Base-by-base conservation (phyloP, 64 coral and sea anemone genomes). In the Montipora cactus region DNA sequence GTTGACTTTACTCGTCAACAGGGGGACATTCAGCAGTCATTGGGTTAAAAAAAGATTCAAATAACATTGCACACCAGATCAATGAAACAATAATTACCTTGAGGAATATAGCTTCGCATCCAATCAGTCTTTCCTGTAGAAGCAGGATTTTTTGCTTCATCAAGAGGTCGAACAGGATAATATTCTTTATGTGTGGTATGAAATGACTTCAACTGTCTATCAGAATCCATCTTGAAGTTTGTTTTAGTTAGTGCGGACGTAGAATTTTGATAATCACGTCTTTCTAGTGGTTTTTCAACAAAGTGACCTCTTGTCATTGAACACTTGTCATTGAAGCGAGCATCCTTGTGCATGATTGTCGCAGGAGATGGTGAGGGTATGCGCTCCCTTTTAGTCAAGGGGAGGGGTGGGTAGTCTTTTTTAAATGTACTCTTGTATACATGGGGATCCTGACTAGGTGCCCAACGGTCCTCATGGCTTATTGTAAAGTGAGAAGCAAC, bases 211-310 rank as follows among this genome's bases (percentile, higher is more conserved):
- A 94, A 49, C 78, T 93, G 90, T 9, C 86, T 84, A 83, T 98
- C 97, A 6, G 92, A 94, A 77, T 98, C 94, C 94, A 93, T 95
- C 79, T 98, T 98, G 46, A 95, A 94, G 50, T 98, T 98, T 91
- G 91, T 96, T 44, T 92, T 94, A 37, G 94, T 91, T 28, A 98
- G 80, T 8, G 82, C 74, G 28, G 23, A 79, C 57, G 78, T 72
- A 76, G 90, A 87, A 75, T 84, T 91, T 64, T 67, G 75, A 76
- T 61, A 59, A 53, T 91, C 76, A 1, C 80, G 70, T 73, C 79
- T 87, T 13, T 51, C 66, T 7, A 94, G 57, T 44, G 83, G 66
- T 67, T 98, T 98, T 47, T 91, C 83, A 25, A 94, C 84, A 89
- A 98, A 98, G 18, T 98, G 96, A 3, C 89, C 94, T 82, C 92